A percentile compares a stretch with the other conserved stretches of the same genome.
phyloP scores from a whole-genome alignment of 2,113 vertebrate species.

The Mustela nigripes region DNA sequence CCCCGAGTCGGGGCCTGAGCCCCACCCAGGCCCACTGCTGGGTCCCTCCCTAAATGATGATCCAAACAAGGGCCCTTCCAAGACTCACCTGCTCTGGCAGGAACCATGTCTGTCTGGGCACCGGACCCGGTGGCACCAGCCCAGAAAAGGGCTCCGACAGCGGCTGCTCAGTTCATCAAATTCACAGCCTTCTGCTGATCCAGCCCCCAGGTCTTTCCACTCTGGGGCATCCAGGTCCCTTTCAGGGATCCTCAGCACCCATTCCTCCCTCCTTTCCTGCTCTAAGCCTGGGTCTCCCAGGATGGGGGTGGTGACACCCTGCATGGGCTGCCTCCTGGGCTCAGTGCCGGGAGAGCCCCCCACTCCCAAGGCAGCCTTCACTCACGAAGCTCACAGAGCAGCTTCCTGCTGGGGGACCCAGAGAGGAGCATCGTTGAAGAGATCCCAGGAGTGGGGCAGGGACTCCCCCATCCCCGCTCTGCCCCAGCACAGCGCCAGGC shows the following conservation, averaged over 20 bases:
- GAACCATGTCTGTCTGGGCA: neutral
- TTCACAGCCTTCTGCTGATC: accelerated
- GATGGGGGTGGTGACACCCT: accelerated
- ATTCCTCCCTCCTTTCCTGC: neutral
- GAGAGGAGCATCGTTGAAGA: accelerated
- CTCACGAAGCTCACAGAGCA: neutral
- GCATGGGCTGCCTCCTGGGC: neutral
- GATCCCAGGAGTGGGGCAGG: neutral
- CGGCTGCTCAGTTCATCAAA: neutral
- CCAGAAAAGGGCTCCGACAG: neutral
- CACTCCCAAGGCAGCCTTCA: neutral
- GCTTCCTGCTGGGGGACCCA: neutral
- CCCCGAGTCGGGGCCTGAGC: neutral
- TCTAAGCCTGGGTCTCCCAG: neutral
- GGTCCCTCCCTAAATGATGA: neutral
- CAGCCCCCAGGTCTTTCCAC: neutral
- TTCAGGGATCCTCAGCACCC: neutral
- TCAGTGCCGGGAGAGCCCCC: neutral
- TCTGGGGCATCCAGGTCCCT: accelerated
- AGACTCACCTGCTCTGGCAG: neutral
- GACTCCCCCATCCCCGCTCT: neutral
- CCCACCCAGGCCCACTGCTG: neutral
- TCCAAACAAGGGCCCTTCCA: neutral
- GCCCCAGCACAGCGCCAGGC: neutral
- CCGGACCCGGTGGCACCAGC: accelerated